Evolutionary conservation across 2,113 vertebrate species (phyloP), one percentile per base, ranked within the genome.

Genomic region (Leptocoma aspasia): DNA sequence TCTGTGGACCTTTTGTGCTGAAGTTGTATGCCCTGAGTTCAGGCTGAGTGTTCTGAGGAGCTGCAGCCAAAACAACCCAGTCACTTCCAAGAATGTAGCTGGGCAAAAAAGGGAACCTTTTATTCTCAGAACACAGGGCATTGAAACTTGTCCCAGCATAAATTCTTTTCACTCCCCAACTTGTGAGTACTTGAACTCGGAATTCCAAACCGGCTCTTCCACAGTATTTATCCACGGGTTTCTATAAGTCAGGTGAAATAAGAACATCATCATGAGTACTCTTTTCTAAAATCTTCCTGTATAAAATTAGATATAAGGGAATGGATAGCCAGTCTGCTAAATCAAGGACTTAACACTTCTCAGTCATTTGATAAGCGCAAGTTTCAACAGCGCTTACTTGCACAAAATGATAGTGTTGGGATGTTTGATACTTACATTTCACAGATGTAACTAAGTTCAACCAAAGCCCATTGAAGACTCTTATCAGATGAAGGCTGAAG

Each of bases 21-120:
- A 66, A 86, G 76, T 24, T 93, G 82, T 70, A 75, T 83, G 79
- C 69, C 44, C 60, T 0, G 8, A 92, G 78, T 82, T 90, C 89
- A 92, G 79, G 50, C 84, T 81, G 71, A 91, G 39, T 86, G 77
- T 86, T 95, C 79, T 73, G 79, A 95, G 64, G 15, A 90, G 57
- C 56, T 83, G 71, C 71, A 95, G 94, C 93, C 94, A 96, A 96
- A 97, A 96, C 87, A 96, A 86, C 85, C 28, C 64, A 4, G 63
- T 66, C 85, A 86, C 79, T 95, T 96, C 82, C 90, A 95, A 96
- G 87, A 96, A 96, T 21, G 71, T 80, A 80, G 71, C 68, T 78
- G 64, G 75, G 78, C 8, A 33, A 59, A 94, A 91, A 91, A 95
- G 69, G 18, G 79, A 76, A 90, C 20, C 87, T 93, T 96, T 96